Percentiles rank a stretch among this genome's conserved stretches.
Conservation (phyloP, 1,140 invertebrate species). For the Drosophila rufa region DNA sequence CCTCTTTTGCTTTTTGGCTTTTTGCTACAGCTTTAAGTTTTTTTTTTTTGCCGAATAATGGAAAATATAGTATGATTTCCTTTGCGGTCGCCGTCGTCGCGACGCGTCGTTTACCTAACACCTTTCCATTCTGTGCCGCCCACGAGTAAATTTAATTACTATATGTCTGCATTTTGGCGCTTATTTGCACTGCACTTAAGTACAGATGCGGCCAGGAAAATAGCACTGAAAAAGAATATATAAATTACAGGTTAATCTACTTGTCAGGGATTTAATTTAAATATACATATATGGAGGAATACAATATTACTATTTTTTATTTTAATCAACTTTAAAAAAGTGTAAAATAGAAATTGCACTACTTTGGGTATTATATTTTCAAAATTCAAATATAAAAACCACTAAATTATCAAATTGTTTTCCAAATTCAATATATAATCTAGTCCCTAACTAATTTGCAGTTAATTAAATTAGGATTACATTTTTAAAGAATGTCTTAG, state of each 20-base stretch:
- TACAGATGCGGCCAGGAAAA: neutral
- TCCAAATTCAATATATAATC: too few relatives aligned
- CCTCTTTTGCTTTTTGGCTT: neutral
- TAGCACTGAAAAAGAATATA: neutral
- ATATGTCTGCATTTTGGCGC: slow-evolving; percentile 26
- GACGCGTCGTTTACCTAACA: slow-evolving; percentile 17
- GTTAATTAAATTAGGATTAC: too few relatives aligned
- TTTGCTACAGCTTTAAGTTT: neutral
- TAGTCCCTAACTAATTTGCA: too few relatives aligned
- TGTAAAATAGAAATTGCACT: too few relatives aligned
- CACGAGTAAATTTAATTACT: slow-evolving; percentile 34
- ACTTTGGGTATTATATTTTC: too few relatives aligned
- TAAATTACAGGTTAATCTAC: too few relatives aligned
- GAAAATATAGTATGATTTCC: slow-evolving; percentile 21
- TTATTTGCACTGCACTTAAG: slow-evolving; percentile 13
- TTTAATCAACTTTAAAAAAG: too few relatives aligned
- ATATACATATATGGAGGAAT: too few relatives aligned
- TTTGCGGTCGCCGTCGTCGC: slow-evolving; percentile 1
- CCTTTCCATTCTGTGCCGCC: slow-evolving; percentile 26
- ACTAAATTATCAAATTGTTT: neutral
- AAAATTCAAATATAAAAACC: neutral
- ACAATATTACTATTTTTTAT: too few relatives aligned
- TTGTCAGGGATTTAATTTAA: too few relatives aligned
- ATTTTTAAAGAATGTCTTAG: too few relatives aligned
- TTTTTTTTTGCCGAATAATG: slow-evolving; percentile 35